These are phyloP conservation scores for Cataglyphis livida DNA, from an alignment of 2,888 invertebrate species.

Conservation along the genomic window DNA sequence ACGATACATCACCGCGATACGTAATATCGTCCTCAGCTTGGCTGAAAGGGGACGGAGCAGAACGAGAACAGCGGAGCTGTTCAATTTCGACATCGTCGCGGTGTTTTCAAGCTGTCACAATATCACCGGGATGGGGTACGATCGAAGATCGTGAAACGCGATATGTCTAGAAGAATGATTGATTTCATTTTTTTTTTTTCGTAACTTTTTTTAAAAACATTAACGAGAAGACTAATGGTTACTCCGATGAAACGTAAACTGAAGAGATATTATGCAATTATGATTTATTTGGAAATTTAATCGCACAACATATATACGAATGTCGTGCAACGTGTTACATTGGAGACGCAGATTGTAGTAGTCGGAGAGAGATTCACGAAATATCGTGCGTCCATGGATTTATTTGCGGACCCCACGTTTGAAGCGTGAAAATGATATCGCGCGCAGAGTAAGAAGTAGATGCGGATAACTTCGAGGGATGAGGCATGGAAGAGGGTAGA, in stretches of 20 bases:
- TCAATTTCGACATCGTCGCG: slow-evolving; percentile 55
- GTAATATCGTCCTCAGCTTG: slow-evolving; percentile 69
- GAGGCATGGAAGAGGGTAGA: slow-evolving; percentile 30
- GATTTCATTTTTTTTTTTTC: slow-evolving; percentile 32
- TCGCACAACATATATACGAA: background rate
- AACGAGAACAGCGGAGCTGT: slow-evolving; percentile 54
- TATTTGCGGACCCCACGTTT: background rate
- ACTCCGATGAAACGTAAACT: background rate
- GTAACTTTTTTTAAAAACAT: background rate
- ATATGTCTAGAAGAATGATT: slow-evolving; percentile 11
- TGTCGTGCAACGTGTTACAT: background rate
- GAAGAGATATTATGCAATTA: background rate
- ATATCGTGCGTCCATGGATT: slow-evolving; percentile 29
- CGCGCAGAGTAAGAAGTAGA: slow-evolving; percentile 11
- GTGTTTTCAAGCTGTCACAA: slow-evolving; percentile 43
- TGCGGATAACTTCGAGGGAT: slow-evolving; percentile 42
- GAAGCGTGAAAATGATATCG: slow-evolving; percentile 39
- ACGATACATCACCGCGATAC: slow-evolving; percentile 76
- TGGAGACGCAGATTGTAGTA: background rate
- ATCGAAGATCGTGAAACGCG: slow-evolving; percentile 5
- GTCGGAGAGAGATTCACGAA: background rate
- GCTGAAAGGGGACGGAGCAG: slow-evolving; percentile 50
- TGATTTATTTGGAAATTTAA: slow-evolving; percentile 10
- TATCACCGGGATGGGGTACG: slow-evolving; percentile 14
- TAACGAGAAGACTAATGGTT: slow-evolving; percentile 2